Percentiles rank a stretch among this genome's conserved stretches.
phyloP scores from a whole-genome alignment of 1,140 invertebrate genomes.

The Reticulitermes speratus region DNA sequence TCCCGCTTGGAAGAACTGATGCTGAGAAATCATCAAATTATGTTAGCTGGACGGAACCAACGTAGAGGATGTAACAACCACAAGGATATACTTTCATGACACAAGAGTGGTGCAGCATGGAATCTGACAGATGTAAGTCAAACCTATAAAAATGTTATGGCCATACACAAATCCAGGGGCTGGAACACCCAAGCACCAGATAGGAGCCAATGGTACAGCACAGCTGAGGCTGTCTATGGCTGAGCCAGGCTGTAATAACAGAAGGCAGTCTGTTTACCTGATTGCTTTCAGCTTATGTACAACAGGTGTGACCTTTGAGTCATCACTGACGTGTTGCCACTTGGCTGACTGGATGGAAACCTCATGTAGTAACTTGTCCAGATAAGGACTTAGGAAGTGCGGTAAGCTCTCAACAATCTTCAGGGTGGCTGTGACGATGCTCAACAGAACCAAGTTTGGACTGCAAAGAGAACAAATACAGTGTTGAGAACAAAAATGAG shows the following conservation, averaged over 20 bases:
- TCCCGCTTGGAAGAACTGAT: no score
- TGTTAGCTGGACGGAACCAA: no score
- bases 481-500: no score
- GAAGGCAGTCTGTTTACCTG: constrained; percentile 38
- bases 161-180: no score
- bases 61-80: no score
- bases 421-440: constrained; percentile 70
- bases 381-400: constrained; percentile 79
- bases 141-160: no score
- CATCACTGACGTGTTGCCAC: constrained; percentile 43
- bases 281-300: constrained; percentile 59
- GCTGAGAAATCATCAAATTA: no score
- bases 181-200: no score
- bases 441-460: constrained; percentile 53
- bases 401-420: constrained; percentile 79
- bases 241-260: background rate
- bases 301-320: constrained; percentile 49
- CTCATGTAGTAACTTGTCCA: constrained; percentile 70
- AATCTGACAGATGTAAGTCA: no score
- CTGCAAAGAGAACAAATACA: constrained; percentile 46
- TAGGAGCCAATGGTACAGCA: no score
- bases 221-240: background rate
- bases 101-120: no score
- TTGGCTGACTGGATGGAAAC: constrained; percentile 59
- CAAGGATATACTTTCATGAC: no score